A percentile compares a stretch with the other conserved stretches of the same genome.
phyloP scores from a whole-genome alignment of 2,888 invertebrate genomes.

The Tanypteryx hageni region DNA sequence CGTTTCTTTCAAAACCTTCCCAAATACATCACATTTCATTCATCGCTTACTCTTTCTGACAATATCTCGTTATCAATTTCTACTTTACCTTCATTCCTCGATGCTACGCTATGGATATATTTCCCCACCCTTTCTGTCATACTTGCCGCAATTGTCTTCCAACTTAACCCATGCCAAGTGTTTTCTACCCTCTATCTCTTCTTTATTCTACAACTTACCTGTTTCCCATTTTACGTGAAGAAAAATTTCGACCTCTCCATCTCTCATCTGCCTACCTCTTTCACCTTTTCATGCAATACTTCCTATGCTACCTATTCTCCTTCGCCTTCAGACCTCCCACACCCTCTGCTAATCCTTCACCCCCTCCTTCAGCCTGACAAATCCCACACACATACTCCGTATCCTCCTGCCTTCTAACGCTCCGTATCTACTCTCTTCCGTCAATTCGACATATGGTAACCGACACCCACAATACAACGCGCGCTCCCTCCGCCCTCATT shows the following conservation, averaged over 20 bases:
- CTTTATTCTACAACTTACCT: no score
- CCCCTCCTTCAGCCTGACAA: neutral
- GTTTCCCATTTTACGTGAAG: neutral
- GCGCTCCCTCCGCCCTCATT: no score
- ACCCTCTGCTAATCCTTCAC: neutral
- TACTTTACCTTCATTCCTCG: no score
- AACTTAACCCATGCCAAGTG: no score
- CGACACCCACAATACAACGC: neutral
- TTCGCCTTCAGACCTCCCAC: neutral
- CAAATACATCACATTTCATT: no score
- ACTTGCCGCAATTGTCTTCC: no score
- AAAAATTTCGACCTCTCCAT: neutral
- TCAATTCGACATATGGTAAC: conserved; percentile 20
- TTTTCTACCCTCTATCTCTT: no score
- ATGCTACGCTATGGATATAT: no score
- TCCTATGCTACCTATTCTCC: neutral
- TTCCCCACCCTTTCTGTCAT: no score
- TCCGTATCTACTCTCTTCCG: neutral
- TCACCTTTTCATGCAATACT: neutral
- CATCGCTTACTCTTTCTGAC: no score
- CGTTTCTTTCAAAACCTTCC: no score
- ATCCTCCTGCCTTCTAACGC: neutral
- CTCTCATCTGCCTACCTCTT: neutral
- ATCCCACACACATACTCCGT: conserved; percentile 1
- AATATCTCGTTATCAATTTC: no score